Evolutionary conservation across 2,113 vertebrate species (phyloP).

Genomic region (Rissa tridactyla): DNA sequence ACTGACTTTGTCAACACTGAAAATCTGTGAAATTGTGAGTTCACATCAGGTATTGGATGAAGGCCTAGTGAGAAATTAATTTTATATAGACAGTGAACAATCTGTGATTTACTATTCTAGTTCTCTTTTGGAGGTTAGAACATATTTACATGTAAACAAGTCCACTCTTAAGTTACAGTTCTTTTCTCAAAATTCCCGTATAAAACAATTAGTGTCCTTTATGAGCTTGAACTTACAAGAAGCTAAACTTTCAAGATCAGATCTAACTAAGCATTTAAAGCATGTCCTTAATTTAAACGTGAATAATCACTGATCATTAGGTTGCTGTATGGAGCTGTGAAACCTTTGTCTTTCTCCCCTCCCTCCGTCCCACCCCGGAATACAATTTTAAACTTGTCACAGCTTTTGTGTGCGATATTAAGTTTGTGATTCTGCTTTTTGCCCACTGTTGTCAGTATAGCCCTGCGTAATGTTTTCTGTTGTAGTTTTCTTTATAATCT

Average conservation of each 20-base stretch:
- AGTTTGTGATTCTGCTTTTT: not conserved
- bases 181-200: not conserved
- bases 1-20: not conserved
- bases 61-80: not conserved
- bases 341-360: accelerated
- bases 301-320: not conserved
- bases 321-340: not conserved
- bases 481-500: not conserved
- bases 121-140: not conserved
- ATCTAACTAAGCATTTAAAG: not conserved
- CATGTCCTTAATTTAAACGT: not conserved
- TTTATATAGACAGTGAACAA: not conserved
- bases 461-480: not conserved
- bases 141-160: not conserved
- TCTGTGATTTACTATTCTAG: not conserved
- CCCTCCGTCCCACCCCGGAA: not conserved
- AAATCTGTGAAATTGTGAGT: not conserved
- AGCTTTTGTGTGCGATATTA: not conserved
- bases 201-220: not conserved
- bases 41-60: not conserved
- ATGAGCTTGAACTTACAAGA: not conserved
- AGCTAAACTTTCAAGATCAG: not conserved
- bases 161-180: not conserved
- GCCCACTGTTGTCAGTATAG: not conserved
- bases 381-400: not conserved